Base-by-base conservation (phyloP, 1,140 invertebrate species). In the Cotesia vestalis region DNA sequence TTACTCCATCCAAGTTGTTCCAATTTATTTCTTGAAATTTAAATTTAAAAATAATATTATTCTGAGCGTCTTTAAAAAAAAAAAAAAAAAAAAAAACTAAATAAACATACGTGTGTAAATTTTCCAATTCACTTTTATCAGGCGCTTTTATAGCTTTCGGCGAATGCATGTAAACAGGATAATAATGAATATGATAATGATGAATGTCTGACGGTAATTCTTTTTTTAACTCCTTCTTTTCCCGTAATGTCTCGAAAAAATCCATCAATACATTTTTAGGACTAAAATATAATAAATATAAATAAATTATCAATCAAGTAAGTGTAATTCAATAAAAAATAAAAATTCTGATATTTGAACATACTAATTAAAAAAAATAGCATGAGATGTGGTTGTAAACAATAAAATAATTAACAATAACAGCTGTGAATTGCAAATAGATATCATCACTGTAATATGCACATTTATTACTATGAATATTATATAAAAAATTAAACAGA, bases 121-220 rank as follows among this genome's bases (percentile, higher is more conserved):
- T 53, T 0, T 81, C 79, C n/a, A 82, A 66, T 27, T 77, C 76
- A n/a, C 60, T 63, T 71, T 77, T 78, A 8, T 75, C 75, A 6
- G 80, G 80, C 35, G 78, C 78, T 36, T 74, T 73, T 1, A 74
- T 8, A n/a, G 62, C 17, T 66, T 66, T 72, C 12, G 40, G 67
- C n/a, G 4, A 70, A 4, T 69, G 71, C 34, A 66, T 53, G n/a
- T 52, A 27, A n/a, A 78, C 17, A 0, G 81, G 81, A 69, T 81
- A 83, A 38, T 84, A 83, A 73, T 84, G 81, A 66, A 82, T 66
- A 74, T 83, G 81, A 71, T 78, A 81, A 73, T 84, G 83, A 76
- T 83, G 80, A 68, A 81, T 73, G 66, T 79, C 71, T 5, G 40
- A 46, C 2, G 77, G 61, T 0, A 36, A 40, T 27, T 59, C 17